A percentile compares a stretch with the other conserved stretches of the same genome.
phyloP scores from a whole-genome alignment of 2,797 vertebrate genomes.

The Cynopterus sphinx region DNA sequence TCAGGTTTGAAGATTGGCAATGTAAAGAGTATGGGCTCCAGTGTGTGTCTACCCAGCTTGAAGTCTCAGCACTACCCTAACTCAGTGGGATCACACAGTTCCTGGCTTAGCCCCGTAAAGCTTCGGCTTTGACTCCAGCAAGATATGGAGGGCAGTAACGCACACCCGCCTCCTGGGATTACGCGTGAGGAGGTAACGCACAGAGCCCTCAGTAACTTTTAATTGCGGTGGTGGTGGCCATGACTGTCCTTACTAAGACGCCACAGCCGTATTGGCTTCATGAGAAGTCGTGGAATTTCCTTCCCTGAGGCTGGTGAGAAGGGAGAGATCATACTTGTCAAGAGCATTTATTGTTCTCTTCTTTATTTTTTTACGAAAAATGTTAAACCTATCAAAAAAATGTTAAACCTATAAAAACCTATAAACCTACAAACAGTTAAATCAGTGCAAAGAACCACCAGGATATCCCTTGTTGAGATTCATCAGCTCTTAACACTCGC shows the following conservation, averaged over 20 bases:
- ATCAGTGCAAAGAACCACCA: not conserved
- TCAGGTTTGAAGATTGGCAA: not conserved
- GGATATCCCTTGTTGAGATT: not conserved
- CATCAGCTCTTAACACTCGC: not conserved
- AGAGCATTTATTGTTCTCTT: not conserved
- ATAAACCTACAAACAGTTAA: not conserved
- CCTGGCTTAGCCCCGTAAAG: not conserved
- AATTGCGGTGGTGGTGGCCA: rapidly evolving
- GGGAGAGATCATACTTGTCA: not conserved
- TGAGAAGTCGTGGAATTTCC: not conserved
- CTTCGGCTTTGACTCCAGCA: not conserved
- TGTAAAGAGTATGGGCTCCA: not conserved
- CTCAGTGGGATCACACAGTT: not conserved
- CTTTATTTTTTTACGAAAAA: not conserved
- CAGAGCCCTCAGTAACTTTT: rapidly evolving
- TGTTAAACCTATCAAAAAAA: not conserved
- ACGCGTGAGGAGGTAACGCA: rapidly evolving
- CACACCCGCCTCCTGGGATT: not conserved
- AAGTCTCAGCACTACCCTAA: not conserved
- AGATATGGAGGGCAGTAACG: rapidly evolving
- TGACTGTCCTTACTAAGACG: not conserved
- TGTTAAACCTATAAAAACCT: not conserved
- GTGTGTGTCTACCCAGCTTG: not conserved
- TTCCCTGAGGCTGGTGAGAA: not conserved
- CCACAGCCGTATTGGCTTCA: not conserved